Percentiles rank a stretch among this genome's conserved stretches.
Conservation (phyloP, 2,888 invertebrate genomes). For the Papilio protenor region DNA sequence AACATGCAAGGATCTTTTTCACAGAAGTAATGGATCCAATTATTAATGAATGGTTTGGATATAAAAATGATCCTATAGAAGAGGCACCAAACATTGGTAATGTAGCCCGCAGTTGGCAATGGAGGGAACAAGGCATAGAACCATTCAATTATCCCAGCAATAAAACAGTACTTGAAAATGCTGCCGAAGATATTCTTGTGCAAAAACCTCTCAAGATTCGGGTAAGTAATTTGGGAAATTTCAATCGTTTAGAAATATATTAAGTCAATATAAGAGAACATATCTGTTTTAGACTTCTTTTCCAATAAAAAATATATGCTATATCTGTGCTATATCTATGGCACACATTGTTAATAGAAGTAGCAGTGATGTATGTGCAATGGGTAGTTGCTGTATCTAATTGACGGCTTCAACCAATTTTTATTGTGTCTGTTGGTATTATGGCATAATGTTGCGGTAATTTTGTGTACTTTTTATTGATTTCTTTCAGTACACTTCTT, state of each 20-base stretch:
- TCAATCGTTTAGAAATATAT: neutral
- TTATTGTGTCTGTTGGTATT: neutral
- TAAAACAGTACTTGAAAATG: constrained; percentile 83
- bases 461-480: neutral
- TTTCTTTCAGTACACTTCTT: neutral
- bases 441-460: neutral
- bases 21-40: constrained; percentile 72
- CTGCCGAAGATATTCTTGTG: constrained; percentile 87
- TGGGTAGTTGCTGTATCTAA: too few relatives aligned
- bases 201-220: constrained; percentile 85
- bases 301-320: too few relatives aligned
- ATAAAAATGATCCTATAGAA: constrained; percentile 72
- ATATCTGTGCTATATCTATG: too few relatives aligned
- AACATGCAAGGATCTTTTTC: constrained; percentile 22
- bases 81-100: constrained; percentile 70
- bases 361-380: too few relatives aligned
- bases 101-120: constrained; percentile 77
- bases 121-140: constrained; percentile 74
- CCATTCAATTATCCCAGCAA: constrained; percentile 71
- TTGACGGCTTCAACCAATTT: too few relatives aligned
- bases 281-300: too few relatives aligned
- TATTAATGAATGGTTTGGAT: constrained; percentile 75
- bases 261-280: neutral
- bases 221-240: constrained; percentile 68
- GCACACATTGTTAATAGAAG: too few relatives aligned